These are phyloP conservation scores for Caerostris extrusa DNA, from an alignment of 1,140 invertebrate species.

Conservation along the genomic window DNA sequence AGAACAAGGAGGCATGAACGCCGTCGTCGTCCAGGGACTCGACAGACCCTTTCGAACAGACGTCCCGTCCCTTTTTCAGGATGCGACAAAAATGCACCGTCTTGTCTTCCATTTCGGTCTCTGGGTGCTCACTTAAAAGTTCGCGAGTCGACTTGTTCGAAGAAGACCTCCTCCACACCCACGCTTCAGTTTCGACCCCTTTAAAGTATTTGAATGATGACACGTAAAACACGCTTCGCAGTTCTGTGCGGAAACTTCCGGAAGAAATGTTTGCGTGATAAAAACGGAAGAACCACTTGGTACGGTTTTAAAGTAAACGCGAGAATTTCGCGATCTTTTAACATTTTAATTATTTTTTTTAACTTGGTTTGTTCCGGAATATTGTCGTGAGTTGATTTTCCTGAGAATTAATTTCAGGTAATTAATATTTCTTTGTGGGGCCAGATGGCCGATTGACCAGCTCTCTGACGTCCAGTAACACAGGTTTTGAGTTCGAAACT, in stretches of 20 bases:
- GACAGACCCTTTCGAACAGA: too few relatives aligned
- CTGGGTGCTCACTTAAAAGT: not conserved
- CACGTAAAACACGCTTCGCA: not conserved
- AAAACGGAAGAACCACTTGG: not conserved
- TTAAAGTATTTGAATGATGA: not conserved
- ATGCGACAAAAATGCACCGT: not conserved
- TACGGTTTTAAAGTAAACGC: not conserved
- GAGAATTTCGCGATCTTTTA: not conserved
- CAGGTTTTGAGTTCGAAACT: too few relatives aligned
- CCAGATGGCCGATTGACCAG: too few relatives aligned
- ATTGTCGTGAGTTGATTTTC: too few relatives aligned
- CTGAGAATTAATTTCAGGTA: too few relatives aligned
- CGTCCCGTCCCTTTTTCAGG: too few relatives aligned
- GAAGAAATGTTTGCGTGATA: slow-evolving; percentile 22
- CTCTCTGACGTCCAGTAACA: too few relatives aligned
- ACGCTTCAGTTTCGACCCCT: not conserved
- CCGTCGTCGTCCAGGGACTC: too few relatives aligned
- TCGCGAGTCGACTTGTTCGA: not conserved
- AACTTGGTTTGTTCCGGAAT: too few relatives aligned
- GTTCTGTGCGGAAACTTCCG: not conserved
- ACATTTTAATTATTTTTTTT: too few relatives aligned
- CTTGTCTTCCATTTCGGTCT: not conserved
- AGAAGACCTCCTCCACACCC: not conserved
- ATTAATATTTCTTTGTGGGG: too few relatives aligned
- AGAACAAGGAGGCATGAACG: too few relatives aligned